Evolutionary conservation across 2,113 vertebrate species (phyloP).

Genomic region (Pleuronectes platessa): DNA sequence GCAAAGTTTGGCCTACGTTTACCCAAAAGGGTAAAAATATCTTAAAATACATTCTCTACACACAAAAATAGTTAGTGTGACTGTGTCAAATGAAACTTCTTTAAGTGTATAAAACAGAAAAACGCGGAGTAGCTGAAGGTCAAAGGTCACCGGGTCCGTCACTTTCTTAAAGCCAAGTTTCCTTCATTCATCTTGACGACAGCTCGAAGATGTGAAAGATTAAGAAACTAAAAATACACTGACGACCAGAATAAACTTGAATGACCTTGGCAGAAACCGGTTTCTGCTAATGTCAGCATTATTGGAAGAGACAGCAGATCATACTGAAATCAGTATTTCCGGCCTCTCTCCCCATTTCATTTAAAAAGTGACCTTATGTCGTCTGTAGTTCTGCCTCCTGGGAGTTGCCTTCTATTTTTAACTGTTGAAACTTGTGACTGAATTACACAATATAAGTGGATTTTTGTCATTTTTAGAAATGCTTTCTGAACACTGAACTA

Average conservation of each 20-base stretch:
- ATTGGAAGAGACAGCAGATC: background rate
- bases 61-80: too few relatives aligned
- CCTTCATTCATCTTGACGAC: background rate
- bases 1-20: too few relatives aligned
- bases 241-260: background rate
- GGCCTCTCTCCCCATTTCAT: background rate
- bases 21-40: too few relatives aligned
- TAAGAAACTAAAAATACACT: conserved; percentile 11
- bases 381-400: background rate
- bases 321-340: background rate
- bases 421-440: background rate
- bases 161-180: background rate
- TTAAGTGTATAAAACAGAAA: background rate
- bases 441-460: background rate
- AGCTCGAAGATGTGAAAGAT: background rate
- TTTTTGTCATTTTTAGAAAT: background rate
- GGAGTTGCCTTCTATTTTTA: background rate
- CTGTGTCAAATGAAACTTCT: background rate
- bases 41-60: too few relatives aligned
- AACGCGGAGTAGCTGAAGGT: background rate
- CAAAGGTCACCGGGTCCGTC: background rate
- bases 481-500: background rate
- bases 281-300: background rate
- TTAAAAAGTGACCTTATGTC: background rate
- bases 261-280: background rate